A percentile compares a stretch with the other conserved stretches of the same genome.
These are phyloP conservation scores for Phrynocephalus versicolor DNA, from an alignment of 2,113 vertebrate species.

Conservation along the genomic window DNA sequence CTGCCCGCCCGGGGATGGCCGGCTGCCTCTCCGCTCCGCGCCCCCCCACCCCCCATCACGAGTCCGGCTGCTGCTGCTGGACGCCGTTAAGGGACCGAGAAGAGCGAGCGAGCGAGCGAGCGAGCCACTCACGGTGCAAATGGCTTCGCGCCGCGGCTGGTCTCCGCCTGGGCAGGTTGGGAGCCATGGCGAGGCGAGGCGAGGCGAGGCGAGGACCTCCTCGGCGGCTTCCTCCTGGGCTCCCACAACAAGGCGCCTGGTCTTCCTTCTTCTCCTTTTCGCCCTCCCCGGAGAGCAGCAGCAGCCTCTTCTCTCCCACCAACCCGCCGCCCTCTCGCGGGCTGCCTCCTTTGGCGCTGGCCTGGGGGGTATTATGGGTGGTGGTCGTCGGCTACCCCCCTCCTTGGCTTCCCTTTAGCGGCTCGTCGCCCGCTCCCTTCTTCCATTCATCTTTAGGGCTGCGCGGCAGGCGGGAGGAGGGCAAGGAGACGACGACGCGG, in stretches of 20 bases:
- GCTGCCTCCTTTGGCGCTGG: too few relatives aligned
- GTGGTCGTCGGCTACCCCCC: not conserved
- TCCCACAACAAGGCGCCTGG: not conserved
- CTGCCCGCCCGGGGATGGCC: not conserved
- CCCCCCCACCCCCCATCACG: not conserved
- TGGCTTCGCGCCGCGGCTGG: not conserved
- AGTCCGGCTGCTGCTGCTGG: not conserved
- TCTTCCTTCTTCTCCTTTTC: not conserved
- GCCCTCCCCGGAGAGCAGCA: not conserved
- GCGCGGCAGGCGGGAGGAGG: slow-evolving; percentile 19
- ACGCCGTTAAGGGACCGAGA: too few relatives aligned
- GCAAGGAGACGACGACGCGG: slow-evolving; percentile 47
- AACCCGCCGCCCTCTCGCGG: not conserved
- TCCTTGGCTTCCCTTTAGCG: not conserved
- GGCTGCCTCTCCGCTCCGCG: not conserved
- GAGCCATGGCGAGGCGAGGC: slow-evolving; percentile 20
- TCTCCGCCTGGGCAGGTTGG: slow-evolving; percentile 8
- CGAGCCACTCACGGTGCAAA: slow-evolving; percentile 13
- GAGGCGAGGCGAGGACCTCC: not conserved
- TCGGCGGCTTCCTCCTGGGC: not conserved
- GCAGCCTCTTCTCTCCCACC: not conserved
- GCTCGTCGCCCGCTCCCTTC: not conserved
- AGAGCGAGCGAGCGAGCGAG: too few relatives aligned
- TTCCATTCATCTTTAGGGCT: not conserved
- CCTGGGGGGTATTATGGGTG: too few relatives aligned